Percentiles rank a stretch among this genome's conserved stretches.
These are phyloP conservation scores for Scaeva pyrastri DNA, from an alignment of 2,888 invertebrate genomes.

Conservation along the genomic window DNA sequence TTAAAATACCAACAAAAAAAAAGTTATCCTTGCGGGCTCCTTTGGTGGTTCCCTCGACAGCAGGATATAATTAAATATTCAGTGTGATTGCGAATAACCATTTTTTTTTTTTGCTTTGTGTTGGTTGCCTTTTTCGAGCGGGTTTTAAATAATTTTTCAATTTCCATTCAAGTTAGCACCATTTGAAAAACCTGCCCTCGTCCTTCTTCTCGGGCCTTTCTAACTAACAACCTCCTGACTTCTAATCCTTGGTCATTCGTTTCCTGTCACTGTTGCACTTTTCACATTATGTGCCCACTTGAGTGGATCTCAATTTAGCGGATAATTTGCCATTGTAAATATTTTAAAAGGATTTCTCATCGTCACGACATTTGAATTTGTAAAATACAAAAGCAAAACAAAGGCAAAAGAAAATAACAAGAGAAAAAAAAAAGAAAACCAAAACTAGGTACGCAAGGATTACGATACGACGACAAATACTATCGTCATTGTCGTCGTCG, in stretches of 20 bases:
- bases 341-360: slow-evolving; percentile 56
- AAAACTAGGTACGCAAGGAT: slow-evolving; percentile 22
- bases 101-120: slow-evolving; percentile 5
- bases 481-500: slow-evolving; percentile 15
- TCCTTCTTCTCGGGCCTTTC: no score
- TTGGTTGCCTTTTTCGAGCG: neutral
- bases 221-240: slow-evolving; percentile 8
- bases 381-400: neutral
- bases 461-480: slow-evolving; percentile 32
- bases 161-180: slow-evolving; percentile 6
- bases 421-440: slow-evolving; percentile 15
- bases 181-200: neutral
- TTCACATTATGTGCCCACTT: slow-evolving; percentile 28
- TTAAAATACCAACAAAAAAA: slow-evolving; percentile 18
- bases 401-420: slow-evolving; percentile 15
- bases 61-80: slow-evolving; percentile 39
- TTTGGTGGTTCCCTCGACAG: neutral
- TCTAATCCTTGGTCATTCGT: slow-evolving; percentile 12
- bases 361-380: slow-evolving; percentile 64
- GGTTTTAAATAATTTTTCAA: slow-evolving; percentile 41
- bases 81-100: slow-evolving; percentile 28
- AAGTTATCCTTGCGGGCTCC: slow-evolving; percentile 40
- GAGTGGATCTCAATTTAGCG: slow-evolving; percentile 58
- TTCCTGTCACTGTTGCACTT: slow-evolving; percentile 29
- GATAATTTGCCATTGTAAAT: slow-evolving; percentile 71